Evolutionary conservation across 2,797 vertebrate genomes (phyloP).

Genomic region (Pogoniulus pusillus): DNA sequence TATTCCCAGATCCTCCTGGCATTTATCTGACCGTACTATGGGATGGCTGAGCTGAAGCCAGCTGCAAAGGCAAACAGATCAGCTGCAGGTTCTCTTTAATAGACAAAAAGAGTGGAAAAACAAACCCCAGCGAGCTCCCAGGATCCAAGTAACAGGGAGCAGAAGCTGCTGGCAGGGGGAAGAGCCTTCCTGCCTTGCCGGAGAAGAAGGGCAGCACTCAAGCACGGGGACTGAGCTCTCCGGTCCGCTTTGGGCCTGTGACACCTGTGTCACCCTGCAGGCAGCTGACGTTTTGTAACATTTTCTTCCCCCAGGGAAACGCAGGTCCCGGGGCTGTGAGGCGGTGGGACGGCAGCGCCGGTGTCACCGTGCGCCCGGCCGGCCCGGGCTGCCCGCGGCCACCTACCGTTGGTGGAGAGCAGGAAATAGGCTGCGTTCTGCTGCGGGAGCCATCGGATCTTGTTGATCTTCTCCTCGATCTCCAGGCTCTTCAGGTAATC

Average conservation of each 20-base stretch:
- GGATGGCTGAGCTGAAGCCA: neutral
- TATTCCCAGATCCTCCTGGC: constrained; percentile 20
- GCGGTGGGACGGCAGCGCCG: fast-evolving
- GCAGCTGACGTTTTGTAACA: fast-evolving
- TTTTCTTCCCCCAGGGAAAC: neutral
- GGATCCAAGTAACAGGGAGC: neutral
- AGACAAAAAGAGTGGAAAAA: no score
- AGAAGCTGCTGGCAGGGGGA: neutral
- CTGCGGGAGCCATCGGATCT: constrained; percentile 97
- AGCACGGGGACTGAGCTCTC: fast-evolving
- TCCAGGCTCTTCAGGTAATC: constrained; percentile 98
- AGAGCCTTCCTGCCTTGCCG: neutral
- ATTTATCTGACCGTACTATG: constrained; percentile 23
- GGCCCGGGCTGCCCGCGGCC: neutral
- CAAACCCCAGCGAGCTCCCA: no score
- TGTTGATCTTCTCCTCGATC: constrained; percentile 98
- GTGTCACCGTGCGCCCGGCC: fast-evolving
- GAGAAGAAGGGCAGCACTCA: neutral
- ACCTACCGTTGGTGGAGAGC: constrained; percentile 93
- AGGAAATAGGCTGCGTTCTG: constrained; percentile 96
- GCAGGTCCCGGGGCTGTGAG: fast-evolving
- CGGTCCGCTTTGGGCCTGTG: neutral
- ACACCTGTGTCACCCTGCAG: neutral
- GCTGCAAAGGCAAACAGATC: constrained; percentile 36
- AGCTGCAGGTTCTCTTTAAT: neutral